These are phyloP conservation scores for Sebastes taczanowskii DNA, from an alignment of 2,797 vertebrate species.

Conservation along the genomic window DNA sequence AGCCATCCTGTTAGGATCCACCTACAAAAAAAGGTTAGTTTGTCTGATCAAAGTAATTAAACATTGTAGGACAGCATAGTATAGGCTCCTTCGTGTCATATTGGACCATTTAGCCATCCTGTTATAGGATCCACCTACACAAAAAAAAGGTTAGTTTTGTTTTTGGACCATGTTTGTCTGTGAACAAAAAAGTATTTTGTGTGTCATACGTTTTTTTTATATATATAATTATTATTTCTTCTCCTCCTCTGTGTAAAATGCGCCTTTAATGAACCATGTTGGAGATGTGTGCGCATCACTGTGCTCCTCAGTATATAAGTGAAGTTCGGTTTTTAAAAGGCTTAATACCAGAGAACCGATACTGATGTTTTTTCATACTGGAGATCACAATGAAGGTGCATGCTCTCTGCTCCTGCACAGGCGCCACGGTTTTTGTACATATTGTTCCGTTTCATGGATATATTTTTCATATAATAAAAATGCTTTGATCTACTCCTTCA, in stretches of 20 bases:
- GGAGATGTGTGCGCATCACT: constrained; percentile 59
- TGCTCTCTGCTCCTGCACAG: constrained; percentile 43
- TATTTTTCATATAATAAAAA: constrained; percentile 81
- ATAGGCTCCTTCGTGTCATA: constrained; percentile 15
- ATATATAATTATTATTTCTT: neutral
- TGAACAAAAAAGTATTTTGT: constrained; percentile 38
- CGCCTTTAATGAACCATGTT: constrained; percentile 1
- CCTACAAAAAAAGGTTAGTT: constrained; percentile 31
- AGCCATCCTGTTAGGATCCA: constrained; percentile 19
- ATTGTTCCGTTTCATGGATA: constrained; percentile 71
- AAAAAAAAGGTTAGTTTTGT: constrained; percentile 29
- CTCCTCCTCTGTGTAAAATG: constrained; percentile 11
- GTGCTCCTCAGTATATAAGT: constrained; percentile 86
- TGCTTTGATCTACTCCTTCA: constrained; percentile 39
- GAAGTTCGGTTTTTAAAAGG: constrained; percentile 95
- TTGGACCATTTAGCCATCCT: constrained; percentile 15
- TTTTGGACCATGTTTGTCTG: constrained; percentile 16
- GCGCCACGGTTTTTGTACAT: constrained; percentile 68
- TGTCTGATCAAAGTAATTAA: constrained; percentile 27
- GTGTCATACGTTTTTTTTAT: constrained; percentile 15
- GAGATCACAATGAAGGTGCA: constrained; percentile 51
- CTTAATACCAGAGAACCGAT: constrained; percentile 86
- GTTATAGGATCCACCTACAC: constrained; percentile 15
- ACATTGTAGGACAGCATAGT: constrained; percentile 6
- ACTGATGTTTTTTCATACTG: constrained; percentile 87